Percentiles rank a stretch among this genome's conserved stretches.
These are phyloP conservation scores for Orchesella flavescens DNA, from an alignment of 2,888 invertebrate genomes.

Conservation along the genomic window DNA sequence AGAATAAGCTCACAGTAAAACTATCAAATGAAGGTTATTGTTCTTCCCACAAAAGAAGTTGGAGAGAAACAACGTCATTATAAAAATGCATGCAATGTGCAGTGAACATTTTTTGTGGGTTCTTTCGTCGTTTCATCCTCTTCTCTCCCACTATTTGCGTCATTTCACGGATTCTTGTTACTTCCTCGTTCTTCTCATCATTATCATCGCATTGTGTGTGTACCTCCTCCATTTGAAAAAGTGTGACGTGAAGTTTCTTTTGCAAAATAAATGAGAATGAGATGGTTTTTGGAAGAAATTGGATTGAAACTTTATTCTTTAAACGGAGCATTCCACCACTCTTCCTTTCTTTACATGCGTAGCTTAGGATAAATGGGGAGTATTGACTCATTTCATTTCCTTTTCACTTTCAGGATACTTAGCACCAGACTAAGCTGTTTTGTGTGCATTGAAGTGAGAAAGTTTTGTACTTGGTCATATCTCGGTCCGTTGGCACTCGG, in stretches of 20 bases:
- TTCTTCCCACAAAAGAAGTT: constrained; percentile 20
- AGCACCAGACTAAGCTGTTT: neutral
- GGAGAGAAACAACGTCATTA: constrained; percentile 28
- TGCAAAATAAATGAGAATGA: neutral
- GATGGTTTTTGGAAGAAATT: neutral
- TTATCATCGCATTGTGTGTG: neutral
- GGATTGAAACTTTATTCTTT: neutral
- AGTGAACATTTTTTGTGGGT: neutral
- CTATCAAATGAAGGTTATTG: constrained; percentile 57
- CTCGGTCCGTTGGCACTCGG: constrained; percentile 22
- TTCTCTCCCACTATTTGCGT: constrained; percentile 37
- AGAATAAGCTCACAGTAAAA: neutral
- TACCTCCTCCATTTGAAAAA: neutral
- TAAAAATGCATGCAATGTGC: neutral
- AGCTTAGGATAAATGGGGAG: neutral
- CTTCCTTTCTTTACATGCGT: neutral
- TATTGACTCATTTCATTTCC: constrained; percentile 23
- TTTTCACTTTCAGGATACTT: neutral
- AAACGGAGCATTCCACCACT: neutral
- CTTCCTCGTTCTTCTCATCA: constrained; percentile 14
- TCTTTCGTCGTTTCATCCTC: too few species aligned
- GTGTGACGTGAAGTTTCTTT: neutral
- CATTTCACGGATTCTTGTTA: constrained; percentile 61
- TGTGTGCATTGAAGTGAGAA: constrained; percentile 28
- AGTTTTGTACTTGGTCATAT: constrained; percentile 21